phyloP scores from a whole-genome alignment of 2,888 invertebrate species.

The Thereva unica region DNA sequence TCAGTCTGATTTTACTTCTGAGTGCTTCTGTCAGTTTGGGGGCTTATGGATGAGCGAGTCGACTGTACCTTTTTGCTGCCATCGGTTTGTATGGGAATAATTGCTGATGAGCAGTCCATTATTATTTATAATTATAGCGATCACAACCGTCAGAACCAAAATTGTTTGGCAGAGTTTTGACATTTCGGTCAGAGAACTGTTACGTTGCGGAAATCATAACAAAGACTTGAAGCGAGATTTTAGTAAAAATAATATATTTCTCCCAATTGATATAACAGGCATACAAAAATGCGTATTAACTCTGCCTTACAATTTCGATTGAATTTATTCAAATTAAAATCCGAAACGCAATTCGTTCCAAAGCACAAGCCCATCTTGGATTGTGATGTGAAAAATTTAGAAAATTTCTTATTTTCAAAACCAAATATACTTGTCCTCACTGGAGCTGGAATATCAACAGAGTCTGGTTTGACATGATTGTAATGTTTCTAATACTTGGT shows the following conservation, averaged over 20 bases:
- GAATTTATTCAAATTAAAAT: conserved; percentile 17
- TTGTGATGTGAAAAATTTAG: conserved; percentile 60
- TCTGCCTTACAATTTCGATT: neutral
- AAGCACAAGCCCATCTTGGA: conserved; percentile 68
- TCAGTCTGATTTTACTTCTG: too few species aligned
- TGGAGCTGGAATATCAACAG: conserved; percentile 96
- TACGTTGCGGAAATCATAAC: neutral
- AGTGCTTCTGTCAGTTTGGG: too few species aligned
- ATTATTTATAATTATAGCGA: too few species aligned
- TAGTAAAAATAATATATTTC: neutral
- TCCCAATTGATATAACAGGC: too few species aligned
- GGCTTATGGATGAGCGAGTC: too few species aligned
- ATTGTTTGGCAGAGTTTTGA: conserved; percentile 52
- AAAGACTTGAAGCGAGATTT: neutral
- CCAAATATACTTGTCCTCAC: conserved; percentile 73
- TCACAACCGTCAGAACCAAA: too few species aligned
- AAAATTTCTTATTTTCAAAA: conserved; percentile 52
- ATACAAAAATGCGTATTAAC: neutral
- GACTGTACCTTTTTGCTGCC: too few species aligned
- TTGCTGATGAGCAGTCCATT: too few species aligned
- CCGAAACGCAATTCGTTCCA: conserved; percentile 67
- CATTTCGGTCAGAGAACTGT: neutral
- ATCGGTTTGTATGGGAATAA: too few species aligned
- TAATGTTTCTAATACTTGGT: neutral
- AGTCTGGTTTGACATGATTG: conserved; percentile 67